phyloP scores from a whole-genome alignment of 2,797 vertebrate species.

The Oceanodroma leucorhoa region DNA sequence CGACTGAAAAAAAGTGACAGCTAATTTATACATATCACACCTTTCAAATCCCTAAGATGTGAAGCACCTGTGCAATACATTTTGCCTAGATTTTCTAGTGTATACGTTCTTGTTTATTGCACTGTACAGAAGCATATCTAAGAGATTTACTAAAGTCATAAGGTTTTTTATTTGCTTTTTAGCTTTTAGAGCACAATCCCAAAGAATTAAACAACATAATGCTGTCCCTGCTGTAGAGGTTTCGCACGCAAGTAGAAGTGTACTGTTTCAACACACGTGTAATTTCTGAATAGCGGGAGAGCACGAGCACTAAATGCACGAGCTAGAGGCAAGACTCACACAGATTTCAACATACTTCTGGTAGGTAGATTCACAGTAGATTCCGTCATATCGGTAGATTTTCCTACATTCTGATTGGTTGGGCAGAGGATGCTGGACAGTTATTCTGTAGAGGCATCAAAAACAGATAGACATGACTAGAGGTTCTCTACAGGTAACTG shows the following conservation, averaged over 20 bases:
- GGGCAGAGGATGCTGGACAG: slow-evolving; percentile 85
- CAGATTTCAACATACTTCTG: slow-evolving; percentile 87
- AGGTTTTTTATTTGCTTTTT: slow-evolving; percentile 32
- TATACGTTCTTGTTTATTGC: slow-evolving; percentile 79
- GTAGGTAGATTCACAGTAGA: slow-evolving; percentile 87
- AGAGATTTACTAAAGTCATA: slow-evolving; percentile 68
- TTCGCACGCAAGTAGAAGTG: slow-evolving; percentile 71
- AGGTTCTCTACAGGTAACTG: slow-evolving; percentile 81
- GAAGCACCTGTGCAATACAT: slow-evolving; percentile 86
- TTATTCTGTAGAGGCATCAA: slow-evolving; percentile 86
- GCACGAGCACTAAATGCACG: slow-evolving; percentile 81
- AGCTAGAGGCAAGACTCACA: slow-evolving; percentile 84
- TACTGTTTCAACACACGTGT: slow-evolving; percentile 72
- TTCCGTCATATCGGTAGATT: slow-evolving; percentile 86
- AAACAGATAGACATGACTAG: slow-evolving; percentile 84
- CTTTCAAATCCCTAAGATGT: slow-evolving; percentile 89
- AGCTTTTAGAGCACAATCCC: slow-evolving; percentile 70
- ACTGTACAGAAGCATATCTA: slow-evolving; percentile 74
- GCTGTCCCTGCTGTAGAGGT: slow-evolving; percentile 58
- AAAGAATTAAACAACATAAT: slow-evolving; percentile 70
- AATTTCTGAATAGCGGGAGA: slow-evolving; percentile 75
- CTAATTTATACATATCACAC: slow-evolving; percentile 94
- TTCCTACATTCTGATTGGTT: slow-evolving; percentile 86
- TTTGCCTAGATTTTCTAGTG: slow-evolving; percentile 74
- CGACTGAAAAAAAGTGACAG: slow-evolving; percentile 92